phyloP scores from a whole-genome alignment of 53 echinoderm and acorn worm genomes.

The Mesocentrotus franciscanus region DNA sequence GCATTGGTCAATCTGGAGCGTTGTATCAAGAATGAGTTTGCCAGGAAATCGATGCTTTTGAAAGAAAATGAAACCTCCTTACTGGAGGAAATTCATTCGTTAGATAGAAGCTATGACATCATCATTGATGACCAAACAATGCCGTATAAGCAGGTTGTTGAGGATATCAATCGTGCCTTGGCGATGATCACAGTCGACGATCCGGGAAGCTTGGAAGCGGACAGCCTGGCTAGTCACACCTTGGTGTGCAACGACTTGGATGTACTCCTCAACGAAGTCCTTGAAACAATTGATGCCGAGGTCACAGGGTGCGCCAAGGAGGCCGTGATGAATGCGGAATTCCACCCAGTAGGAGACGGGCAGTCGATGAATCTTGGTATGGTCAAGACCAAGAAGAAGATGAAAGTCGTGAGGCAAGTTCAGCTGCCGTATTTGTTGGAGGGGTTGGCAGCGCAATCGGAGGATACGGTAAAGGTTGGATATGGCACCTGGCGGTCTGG shows the following conservation, averaged over 20 bases:
- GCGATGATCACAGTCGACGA: neutral
- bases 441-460: neutral
- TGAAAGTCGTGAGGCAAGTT: constrained; percentile 4
- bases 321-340: neutral
- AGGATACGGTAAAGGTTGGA: neutral
- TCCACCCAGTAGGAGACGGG: neutral
- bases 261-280: neutral
- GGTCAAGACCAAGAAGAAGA: constrained; percentile 32
- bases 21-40: neutral
- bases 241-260: neutral
- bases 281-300: neutral
- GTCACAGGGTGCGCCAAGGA: neutral
- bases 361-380: neutral
- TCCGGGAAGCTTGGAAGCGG: neutral
- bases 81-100: neutral
- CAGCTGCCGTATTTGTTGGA: neutral
- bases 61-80: neutral
- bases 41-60: neutral
- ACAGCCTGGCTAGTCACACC: neutral
- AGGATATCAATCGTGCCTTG: neutral
- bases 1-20: neutral
- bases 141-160: neutral
- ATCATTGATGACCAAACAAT: neutral
- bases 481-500: neutral
- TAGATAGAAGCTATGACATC: neutral